Evolutionary conservation across 2,113 vertebrate genomes (phyloP).

Genomic region (Nibea coibor): DNA sequence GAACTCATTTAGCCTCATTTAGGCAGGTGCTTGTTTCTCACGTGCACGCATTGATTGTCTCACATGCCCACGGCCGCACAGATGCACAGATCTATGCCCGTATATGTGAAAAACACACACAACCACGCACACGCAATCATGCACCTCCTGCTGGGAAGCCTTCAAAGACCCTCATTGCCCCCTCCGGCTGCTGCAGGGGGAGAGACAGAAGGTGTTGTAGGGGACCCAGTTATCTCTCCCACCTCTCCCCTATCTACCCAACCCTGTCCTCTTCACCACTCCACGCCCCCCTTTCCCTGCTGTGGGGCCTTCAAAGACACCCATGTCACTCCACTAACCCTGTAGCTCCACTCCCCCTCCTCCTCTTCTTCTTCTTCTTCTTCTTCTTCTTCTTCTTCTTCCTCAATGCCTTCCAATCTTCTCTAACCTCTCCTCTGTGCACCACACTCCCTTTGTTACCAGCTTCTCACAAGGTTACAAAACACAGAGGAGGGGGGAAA

Average conservation of each 20-base stretch:
- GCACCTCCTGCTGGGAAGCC: conserved; percentile 68
- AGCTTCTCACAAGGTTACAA: conserved; percentile 40
- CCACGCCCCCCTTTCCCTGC: conserved; percentile 9
- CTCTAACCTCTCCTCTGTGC: conserved; percentile 38
- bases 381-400: conserved; percentile 16
- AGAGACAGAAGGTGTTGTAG: conserved; percentile 53
- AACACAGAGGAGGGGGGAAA: conserved; percentile 39
- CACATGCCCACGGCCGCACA: conserved; percentile 15
- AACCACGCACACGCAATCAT: conserved; percentile 40
- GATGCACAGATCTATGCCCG: conserved; percentile 12
- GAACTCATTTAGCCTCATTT: conserved; percentile 43
- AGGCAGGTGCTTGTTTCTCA: conserved; percentile 11
- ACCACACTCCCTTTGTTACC: conserved; percentile 42
- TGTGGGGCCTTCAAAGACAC: conserved; percentile 76
- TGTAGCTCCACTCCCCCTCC: conserved; percentile 40
- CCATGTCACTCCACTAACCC: conserved; percentile 60
- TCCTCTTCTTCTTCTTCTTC: neutral
- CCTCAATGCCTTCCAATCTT: conserved; percentile 43
- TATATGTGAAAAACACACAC: conserved; percentile 1
- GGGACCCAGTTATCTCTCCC: conserved; percentile 66
- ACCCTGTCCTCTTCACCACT: conserved; percentile 23
- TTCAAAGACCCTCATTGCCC: conserved; percentile 74
- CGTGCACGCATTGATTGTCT: conserved; percentile 3
- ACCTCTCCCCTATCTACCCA: conserved; percentile 59
- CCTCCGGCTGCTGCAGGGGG: conserved; percentile 41